Evolutionary conservation across 1,140 invertebrate genomes (phyloP), one percentile per base, ranked within the genome.

Genomic region (Lanistes nyassanus): DNA sequence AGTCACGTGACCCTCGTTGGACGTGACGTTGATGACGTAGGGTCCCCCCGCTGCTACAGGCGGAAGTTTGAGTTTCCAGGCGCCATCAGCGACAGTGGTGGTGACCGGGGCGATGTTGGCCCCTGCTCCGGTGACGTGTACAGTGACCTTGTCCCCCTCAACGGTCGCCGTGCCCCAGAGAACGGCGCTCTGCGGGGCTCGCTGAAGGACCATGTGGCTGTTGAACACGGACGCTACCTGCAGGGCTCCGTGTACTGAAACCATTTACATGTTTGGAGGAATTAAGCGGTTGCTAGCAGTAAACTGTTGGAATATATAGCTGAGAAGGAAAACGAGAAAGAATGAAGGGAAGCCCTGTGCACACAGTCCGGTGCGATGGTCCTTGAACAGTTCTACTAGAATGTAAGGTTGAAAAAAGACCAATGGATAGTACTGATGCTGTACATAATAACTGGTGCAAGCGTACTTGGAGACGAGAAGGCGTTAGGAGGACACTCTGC

Each of bases 151-250:
- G 56, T 80, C 79, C 6, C 77, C 77, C 47, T 75, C 23, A 56
- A 73, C 74, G 55, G 26, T 58, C 1, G 79, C 80, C 56, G 80
- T 82, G 23, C 86, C 86, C 86, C 86, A 87, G 16, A 87, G 36
- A 6, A 79, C 74, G 16, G 86, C 80, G 23, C 76, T 65, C 21
- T 78, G 74, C 4, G 83, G 75, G 34, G 74, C 76, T 47, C 79
- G 42, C 51, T 87, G 86, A 16, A 87, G 74, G 3, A 87, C 86
- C 85, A 87, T 86, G 71, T 85, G 79, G 47, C 81, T 76, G n/a
- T 65, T 66, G 73, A 79, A 84, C 60, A 82, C 82, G 16, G 53
- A 71, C 34, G 80, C 78, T 23, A 81, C 75, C 16, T 75, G 42
- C 36, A 75, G 21, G 13, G 29, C 51, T 4, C 67, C n/a, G 13